Evolutionary conservation across 2,888 invertebrate species (phyloP).

Genomic region (Anorthoa munda): DNA sequence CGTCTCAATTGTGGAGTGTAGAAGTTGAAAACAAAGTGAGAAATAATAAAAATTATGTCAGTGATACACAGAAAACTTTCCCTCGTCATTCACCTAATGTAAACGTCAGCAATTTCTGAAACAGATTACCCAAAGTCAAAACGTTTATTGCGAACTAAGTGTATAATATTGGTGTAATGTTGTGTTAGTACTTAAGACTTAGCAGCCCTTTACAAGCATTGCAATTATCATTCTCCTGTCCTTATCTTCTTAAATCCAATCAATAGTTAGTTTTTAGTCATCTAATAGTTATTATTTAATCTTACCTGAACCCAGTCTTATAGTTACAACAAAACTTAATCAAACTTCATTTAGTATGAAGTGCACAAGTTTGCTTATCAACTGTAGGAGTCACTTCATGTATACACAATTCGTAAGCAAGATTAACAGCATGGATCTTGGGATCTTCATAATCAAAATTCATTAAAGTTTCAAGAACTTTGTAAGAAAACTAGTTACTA

Average conservation of each 20-base stretch:
- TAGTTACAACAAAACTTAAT: constrained; percentile 19
- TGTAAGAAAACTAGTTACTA: constrained; percentile 15
- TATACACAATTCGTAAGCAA: constrained; percentile 33
- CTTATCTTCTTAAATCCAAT: no score
- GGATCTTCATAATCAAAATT: constrained; percentile 43
- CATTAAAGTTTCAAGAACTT: constrained; percentile 39
- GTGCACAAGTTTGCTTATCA: constrained; percentile 47
- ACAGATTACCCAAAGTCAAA: neutral
- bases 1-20: no score
- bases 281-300: neutral
- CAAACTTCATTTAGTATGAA: constrained; percentile 37
- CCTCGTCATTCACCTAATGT: no score
- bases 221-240: no score
- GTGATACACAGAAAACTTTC: neutral
- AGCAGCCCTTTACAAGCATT: no score
- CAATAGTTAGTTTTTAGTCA: no score
- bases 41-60: neutral
- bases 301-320: neutral
- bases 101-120: no score
- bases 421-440: constrained; percentile 26
- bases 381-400: constrained; percentile 35
- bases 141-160: no score
- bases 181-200: no score
- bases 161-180: no score
- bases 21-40: no score